Percentiles rank a stretch among this genome's conserved stretches.
phyloP scores from a whole-genome alignment of 2,113 vertebrate species.

The Mola mola region DNA sequence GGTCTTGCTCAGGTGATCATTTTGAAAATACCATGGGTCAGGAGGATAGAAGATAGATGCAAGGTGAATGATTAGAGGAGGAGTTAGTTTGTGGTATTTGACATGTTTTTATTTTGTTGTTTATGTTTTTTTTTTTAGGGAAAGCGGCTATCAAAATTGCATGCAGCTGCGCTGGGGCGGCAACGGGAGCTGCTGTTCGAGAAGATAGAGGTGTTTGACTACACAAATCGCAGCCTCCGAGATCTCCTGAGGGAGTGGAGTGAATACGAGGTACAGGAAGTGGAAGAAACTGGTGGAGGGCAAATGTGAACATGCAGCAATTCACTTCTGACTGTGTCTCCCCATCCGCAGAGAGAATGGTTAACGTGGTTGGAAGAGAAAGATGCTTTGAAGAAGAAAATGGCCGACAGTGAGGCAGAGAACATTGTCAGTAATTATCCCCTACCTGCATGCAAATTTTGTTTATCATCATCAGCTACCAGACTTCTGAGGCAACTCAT shows the following conservation, averaged over 20 bases:
- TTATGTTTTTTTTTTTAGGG: slow-evolving; percentile 77
- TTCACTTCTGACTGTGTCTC: slow-evolving; percentile 4
- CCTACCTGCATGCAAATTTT: not conserved
- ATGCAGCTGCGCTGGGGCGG: slow-evolving; percentile 80
- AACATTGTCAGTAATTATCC: slow-evolving; percentile 82
- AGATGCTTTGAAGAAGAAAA: slow-evolving; percentile 78
- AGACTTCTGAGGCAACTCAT: not conserved
- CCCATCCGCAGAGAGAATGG: slow-evolving; percentile 76
- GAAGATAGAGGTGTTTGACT: slow-evolving; percentile 89
- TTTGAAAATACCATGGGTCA: too few species aligned
- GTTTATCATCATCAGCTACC: not conserved
- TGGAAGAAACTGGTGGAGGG: not conserved
- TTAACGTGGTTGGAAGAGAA: slow-evolving; percentile 81
- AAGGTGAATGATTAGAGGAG: not conserved
- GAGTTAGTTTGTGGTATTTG: not conserved
- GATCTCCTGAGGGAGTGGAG: slow-evolving; percentile 87
- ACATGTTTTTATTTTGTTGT: not conserved
- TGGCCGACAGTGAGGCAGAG: slow-evolving; percentile 85
- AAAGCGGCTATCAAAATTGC: slow-evolving; percentile 82
- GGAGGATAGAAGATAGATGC: not conserved
- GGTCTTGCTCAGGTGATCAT: slow-evolving; percentile 80
- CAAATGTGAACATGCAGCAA: not conserved
- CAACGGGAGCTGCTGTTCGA: slow-evolving; percentile 89
- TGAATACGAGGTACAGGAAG: slow-evolving; percentile 80
- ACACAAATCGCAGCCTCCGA: slow-evolving; percentile 86